Conservation (phyloP, 2,797 vertebrate species). For the Lagocephalus sceleratus region DNA sequence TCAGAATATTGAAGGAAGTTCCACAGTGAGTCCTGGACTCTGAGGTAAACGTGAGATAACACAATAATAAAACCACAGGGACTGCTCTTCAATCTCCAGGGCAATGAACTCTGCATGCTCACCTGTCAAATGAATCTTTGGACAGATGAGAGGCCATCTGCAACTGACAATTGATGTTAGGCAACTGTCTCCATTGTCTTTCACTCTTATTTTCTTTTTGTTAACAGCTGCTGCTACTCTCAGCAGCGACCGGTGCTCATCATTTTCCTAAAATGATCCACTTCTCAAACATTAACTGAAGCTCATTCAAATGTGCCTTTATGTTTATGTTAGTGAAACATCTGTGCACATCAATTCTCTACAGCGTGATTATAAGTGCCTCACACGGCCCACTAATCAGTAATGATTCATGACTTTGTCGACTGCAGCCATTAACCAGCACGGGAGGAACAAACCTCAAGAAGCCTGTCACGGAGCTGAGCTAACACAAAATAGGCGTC, state of each 20-base stretch:
- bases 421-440: constrained; percentile 40
- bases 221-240: constrained; percentile 49
- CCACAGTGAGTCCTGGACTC: constrained; percentile 47
- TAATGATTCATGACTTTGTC: constrained; percentile 39
- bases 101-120: constrained; percentile 30
- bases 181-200: constrained; percentile 26
- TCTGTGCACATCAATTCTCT: constrained; percentile 34
- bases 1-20: constrained; percentile 45
- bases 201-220: constrained; percentile 33
- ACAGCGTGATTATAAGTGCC: constrained; percentile 27
- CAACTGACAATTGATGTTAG: constrained; percentile 11
- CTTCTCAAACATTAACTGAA: constrained; percentile 45
- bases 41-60: constrained; percentile 56
- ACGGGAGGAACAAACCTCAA: constrained; percentile 25
- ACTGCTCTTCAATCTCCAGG: constrained; percentile 49
- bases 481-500: constrained; percentile 34
- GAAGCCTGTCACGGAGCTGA: constrained; percentile 31
- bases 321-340: constrained; percentile 17
- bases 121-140: constrained; percentile 56
- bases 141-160: constrained; percentile 55
- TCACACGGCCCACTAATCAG: constrained; percentile 35
- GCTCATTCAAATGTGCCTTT: constrained; percentile 23
- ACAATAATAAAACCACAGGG: constrained; percentile 45
- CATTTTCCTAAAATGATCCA: constrained; percentile 18
- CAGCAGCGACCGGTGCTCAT: constrained; percentile 19